Base-by-base conservation (phyloP, 2,113 vertebrate genomes). In the Vireo altiloquus region DNA sequence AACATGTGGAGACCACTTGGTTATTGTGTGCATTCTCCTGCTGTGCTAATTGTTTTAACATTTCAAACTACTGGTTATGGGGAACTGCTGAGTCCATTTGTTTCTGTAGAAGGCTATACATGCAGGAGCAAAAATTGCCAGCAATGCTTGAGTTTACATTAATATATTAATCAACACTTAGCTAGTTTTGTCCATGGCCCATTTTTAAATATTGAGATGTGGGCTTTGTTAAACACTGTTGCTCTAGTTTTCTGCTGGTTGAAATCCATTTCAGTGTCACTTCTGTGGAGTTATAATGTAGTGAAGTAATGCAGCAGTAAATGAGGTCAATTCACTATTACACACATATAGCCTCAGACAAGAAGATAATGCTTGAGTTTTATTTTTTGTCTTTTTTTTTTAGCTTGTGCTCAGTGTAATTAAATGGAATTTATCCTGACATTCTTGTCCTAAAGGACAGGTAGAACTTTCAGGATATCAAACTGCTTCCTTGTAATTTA, bases 401-500 rank as follows among this genome's bases (percentile, higher is more conserved):
- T 6, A 35, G 44, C 25, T n/a, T 80, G 16, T 82, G 22, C 40
- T 88, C 28, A 15, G 13, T 88, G 65, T 94, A 94, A 81, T 95
- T 94, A 89, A 89, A 89, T 87, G 65, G 65, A 92, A 94, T 94
- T 93, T 83, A 76, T 74, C 75, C 66, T 84, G 94, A 80, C 83
- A 77, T 42, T 13, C 40, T 74, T 91, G 65, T 93, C 87, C 79
- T 94, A 90, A 90, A 96, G 87, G 90, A 94, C 13, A 13, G 64
- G 75, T 93, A 70, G 47, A 93, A 92, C 74, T 92, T 95, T 53
- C 37, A 90, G 80, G 70, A 60, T 87, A 74, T 82, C 79, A 71
- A 7, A 69, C 65, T 86, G 81, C 70, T 93, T 93, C 82, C 46
- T 72, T 89, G 70, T 95, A 90, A 92, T 96, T 95, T 95, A 96